phyloP scores from a whole-genome alignment of 2,113 vertebrate genomes.

The Psilopsiagon aymara region DNA sequence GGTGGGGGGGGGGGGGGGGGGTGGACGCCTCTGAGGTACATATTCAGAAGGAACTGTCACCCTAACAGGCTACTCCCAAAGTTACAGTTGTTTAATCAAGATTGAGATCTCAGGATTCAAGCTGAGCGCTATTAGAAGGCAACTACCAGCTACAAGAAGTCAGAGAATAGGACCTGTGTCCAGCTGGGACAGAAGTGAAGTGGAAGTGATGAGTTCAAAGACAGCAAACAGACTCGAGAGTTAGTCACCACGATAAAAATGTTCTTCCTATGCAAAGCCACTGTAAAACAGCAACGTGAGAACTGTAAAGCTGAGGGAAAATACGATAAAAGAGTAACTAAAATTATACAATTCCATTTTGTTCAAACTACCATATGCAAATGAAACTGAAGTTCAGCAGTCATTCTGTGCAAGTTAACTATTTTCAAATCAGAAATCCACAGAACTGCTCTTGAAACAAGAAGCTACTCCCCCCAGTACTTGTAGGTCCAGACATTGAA shows the following conservation, averaged over 20 bases:
- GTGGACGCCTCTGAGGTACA: neutral
- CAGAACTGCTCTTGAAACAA: neutral
- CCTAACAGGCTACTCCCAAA: neutral
- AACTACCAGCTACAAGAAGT: neutral
- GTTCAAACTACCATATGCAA: neutral
- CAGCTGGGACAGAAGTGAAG: neutral
- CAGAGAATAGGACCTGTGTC: neutral
- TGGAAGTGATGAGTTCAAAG: neutral
- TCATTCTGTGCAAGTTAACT: neutral
- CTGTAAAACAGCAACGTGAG: rapidly evolving
- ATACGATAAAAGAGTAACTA: neutral
- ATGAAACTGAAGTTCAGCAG: rapidly evolving
- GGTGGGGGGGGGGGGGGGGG: no score
- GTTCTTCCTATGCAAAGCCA: neutral
- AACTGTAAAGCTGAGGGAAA: neutral
- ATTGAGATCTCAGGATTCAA: neutral
- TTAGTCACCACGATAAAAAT: neutral
- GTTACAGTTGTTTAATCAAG: neutral
- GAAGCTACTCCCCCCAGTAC: neutral
- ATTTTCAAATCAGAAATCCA: neutral
- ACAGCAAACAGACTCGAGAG: neutral
- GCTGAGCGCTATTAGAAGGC: neutral
- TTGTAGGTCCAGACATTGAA: neutral
- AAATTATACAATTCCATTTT: neutral
- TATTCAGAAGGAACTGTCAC: neutral